Conservation (phyloP, 2,797 vertebrate genomes). For the Scyliorhinus canicula region DNA sequence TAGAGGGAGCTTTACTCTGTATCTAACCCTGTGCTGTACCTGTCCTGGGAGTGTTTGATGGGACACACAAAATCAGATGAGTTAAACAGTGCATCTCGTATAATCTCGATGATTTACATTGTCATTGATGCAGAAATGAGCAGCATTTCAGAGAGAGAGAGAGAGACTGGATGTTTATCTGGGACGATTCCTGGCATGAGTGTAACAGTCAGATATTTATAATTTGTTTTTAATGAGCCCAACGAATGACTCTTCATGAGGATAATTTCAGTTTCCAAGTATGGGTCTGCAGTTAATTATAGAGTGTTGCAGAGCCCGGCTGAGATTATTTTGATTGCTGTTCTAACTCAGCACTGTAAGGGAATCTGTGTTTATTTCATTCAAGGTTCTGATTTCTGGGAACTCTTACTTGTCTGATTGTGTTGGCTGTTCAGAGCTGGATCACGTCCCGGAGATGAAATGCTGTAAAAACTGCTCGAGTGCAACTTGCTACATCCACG, state of each 20-base stretch:
- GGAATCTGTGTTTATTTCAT: conserved; percentile 13
- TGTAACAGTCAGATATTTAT: not conserved
- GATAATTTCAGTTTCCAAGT: not conserved
- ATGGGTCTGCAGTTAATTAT: not conserved
- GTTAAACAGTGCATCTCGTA: not conserved
- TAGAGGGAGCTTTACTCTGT: not conserved
- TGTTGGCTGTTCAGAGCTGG: not conserved
- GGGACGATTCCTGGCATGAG: not conserved
- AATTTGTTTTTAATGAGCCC: conserved; percentile 1
- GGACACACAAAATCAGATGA: not conserved
- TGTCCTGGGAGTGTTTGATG: not conserved
- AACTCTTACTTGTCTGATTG: not conserved
- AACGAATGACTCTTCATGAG: not conserved
- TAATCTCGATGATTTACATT: not conserved
- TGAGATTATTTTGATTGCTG: not conserved
- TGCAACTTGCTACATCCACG: too few species aligned
- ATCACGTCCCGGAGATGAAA: not conserved
- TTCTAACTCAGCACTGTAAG: not conserved
- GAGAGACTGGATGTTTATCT: not conserved
- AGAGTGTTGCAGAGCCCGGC: not conserved
- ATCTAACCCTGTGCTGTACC: not conserved
- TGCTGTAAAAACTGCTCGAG: not conserved
- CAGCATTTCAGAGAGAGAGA: not conserved
- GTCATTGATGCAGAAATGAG: not conserved
- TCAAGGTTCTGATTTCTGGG: not conserved